phyloP scores from a whole-genome alignment of 2,888 invertebrate genomes.

The Tuta absoluta region DNA sequence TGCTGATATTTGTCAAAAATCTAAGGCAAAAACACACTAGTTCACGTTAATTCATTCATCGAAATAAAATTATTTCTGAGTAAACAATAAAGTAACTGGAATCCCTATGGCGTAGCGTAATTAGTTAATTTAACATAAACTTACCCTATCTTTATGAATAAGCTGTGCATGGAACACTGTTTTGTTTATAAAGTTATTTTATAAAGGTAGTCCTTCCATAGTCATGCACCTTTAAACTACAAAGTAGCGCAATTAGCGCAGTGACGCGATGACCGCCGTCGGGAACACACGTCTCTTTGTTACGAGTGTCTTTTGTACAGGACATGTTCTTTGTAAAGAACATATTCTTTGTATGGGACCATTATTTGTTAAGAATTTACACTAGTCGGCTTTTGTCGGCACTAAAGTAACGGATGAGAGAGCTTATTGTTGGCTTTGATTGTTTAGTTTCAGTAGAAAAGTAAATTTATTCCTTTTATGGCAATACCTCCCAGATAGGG shows the following conservation, averaged over 20 bases:
- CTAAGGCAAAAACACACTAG: too few species aligned
- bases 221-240: background rate
- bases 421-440: background rate
- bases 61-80: too few species aligned
- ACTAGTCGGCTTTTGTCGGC: background rate
- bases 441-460: too few species aligned
- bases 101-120: too few species aligned
- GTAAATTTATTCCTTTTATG: background rate
- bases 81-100: too few species aligned
- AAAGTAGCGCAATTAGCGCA: slow-evolving; percentile 55
- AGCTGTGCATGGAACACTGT: too few species aligned
- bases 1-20: too few species aligned
- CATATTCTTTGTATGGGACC: slow-evolving; percentile 21
- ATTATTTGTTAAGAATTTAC: background rate
- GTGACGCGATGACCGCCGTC: slow-evolving; percentile 43
- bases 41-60: too few species aligned
- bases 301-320: slow-evolving; percentile 35
- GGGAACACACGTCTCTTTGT: slow-evolving; percentile 39
- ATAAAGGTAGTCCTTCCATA: background rate
- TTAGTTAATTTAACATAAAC: too few species aligned
- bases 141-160: too few species aligned
- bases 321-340: slow-evolving; percentile 21
- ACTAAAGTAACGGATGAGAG: background rate
- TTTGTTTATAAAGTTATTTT: too few species aligned
- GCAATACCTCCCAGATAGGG: too few species aligned